These are phyloP conservation scores for Euleptes europaea DNA, from an alignment of 2,113 vertebrate genomes.

Conservation along the genomic window DNA sequence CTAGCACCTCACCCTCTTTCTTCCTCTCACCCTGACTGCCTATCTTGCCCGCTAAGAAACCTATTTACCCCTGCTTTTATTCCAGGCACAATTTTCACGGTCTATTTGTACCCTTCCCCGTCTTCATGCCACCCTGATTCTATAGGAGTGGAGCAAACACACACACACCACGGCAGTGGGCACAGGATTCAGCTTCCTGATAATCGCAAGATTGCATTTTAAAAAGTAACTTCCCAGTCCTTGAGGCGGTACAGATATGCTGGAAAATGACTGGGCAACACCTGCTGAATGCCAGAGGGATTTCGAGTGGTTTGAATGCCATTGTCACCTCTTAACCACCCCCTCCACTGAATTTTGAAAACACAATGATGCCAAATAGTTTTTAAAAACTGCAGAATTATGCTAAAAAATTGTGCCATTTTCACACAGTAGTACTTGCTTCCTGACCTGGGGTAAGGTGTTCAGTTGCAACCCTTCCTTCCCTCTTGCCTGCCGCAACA, in stretches of 20 bases:
- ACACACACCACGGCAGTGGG: not conserved
- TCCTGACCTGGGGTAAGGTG: not conserved
- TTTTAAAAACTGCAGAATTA: not conserved
- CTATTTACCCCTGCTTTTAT: too few relatives aligned
- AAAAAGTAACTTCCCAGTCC: not conserved
- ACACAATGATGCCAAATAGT: not conserved
- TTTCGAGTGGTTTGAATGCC: not conserved
- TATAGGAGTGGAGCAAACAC: not conserved
- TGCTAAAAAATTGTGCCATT: not conserved
- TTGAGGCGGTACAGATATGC: not conserved
- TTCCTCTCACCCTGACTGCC: too few relatives aligned
- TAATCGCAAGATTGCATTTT: not conserved
- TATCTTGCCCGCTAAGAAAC: not conserved
- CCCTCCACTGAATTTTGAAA: not conserved
- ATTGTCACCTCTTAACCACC: too few relatives aligned
- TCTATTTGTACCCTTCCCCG: not conserved
- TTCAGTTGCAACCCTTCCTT: not conserved
- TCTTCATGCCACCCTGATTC: not conserved
- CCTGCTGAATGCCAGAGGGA: not conserved
- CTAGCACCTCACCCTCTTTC: not conserved
- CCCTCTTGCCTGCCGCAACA: not conserved
- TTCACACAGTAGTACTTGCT: not conserved
- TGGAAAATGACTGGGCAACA: not conserved
- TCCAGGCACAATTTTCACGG: not conserved
- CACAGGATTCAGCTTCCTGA: not conserved